Conservation (phyloP, 2,113 vertebrate species). For the Ptyas mucosa region DNA sequence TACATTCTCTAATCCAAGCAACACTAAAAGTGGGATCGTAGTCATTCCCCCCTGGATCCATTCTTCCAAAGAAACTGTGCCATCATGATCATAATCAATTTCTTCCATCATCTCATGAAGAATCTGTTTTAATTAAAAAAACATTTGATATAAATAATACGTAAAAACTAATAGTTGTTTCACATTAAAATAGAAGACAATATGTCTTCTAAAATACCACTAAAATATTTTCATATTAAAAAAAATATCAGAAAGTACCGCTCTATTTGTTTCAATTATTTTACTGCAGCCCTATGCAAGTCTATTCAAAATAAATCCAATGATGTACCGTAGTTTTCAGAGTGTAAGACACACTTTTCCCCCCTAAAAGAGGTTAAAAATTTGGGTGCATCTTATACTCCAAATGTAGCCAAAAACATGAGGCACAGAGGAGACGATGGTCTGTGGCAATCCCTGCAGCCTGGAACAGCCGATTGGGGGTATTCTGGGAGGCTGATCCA, state of each 20-base stretch:
- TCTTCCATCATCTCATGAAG: slow-evolving; percentile 98
- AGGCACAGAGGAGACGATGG: too few species aligned
- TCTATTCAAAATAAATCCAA: background rate
- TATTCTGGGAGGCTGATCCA: too few species aligned
- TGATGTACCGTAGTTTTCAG: background rate
- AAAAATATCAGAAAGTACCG: background rate
- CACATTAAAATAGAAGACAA: background rate
- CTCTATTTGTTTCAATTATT: background rate
- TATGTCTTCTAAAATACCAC: background rate
- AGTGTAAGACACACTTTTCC: too few species aligned
- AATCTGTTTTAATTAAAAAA: slow-evolving; percentile 69
- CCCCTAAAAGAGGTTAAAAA: too few species aligned
- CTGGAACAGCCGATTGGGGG: too few species aligned
- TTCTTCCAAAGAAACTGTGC: slow-evolving; percentile 88
- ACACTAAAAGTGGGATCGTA: slow-evolving; percentile 89
- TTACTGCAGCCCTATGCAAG: background rate
- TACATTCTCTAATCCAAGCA: slow-evolving; percentile 90
- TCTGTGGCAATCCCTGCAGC: too few species aligned
- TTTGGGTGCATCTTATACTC: too few species aligned
- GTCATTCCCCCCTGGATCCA: slow-evolving; percentile 98
- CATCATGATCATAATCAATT: slow-evolving; percentile 93
- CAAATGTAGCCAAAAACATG: too few species aligned
- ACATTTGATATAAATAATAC: background rate
- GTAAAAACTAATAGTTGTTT: background rate
- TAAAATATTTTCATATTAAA: background rate